Conservation (phyloP, 2,888 invertebrate species). For the Cybosia mesomella region DNA sequence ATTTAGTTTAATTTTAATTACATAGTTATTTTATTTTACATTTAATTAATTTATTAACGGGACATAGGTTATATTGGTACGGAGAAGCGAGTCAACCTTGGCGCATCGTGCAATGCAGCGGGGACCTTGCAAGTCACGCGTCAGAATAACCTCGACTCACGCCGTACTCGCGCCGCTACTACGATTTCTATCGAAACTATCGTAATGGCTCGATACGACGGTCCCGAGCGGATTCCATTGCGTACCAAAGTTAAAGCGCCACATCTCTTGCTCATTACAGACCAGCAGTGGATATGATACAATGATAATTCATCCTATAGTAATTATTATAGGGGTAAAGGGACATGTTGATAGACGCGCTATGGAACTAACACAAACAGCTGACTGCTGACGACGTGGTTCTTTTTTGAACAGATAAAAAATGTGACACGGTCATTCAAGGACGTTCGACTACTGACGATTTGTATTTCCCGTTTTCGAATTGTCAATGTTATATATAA, state of each 20-base stretch:
- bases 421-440: conserved; percentile 84
- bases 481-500: conserved; percentile 66
- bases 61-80: conserved; percentile 69
- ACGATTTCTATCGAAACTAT: conserved; percentile 64
- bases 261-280: conserved; percentile 11
- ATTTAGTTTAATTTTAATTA: background rate
- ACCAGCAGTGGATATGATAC: conserved; percentile 58
- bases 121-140: conserved; percentile 87
- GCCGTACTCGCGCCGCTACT: conserved; percentile 79
- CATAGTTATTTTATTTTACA: conserved; percentile 23
- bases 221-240: conserved; percentile 63
- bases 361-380: conserved; percentile 83
- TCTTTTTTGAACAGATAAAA: conserved; percentile 82
- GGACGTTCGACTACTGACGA: conserved; percentile 77
- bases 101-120: conserved; percentile 87
- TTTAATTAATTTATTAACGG: conserved; percentile 50
- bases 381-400: conserved; percentile 81
- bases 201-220: conserved; percentile 47
- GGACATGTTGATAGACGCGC: conserved; percentile 80
- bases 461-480: conserved; percentile 79
- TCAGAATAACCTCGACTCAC: conserved; percentile 86
- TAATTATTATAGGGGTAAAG: conserved; percentile 53
- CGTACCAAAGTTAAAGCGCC: conserved; percentile 40
- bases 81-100: conserved; percentile 84
- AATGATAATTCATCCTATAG: conserved; percentile 33